Percentiles rank a stretch among this genome's conserved stretches.
phyloP scores from a whole-genome alignment of 2,888 invertebrate genomes.

The Agrochola macilenta region DNA sequence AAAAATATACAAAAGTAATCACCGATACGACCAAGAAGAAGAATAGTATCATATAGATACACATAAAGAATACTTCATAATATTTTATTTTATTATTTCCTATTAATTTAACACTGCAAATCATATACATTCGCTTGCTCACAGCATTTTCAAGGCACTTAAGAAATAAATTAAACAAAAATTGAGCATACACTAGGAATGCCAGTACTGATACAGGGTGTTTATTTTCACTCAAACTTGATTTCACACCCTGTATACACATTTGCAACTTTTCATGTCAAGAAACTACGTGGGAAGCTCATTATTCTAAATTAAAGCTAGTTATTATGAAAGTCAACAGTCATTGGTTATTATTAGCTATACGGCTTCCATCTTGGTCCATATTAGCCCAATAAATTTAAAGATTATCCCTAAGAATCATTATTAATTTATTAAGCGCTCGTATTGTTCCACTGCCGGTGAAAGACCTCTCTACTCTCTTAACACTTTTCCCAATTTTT shows the following conservation, averaged over 20 bases:
- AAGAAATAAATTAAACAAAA: slow-evolving; percentile 14
- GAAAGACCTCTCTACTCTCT: no score
- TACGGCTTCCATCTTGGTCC: background rate
- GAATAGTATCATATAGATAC: no score
- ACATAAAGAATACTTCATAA: background rate
- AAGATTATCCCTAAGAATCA: background rate
- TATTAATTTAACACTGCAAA: background rate
- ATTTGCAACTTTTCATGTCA: slow-evolving; percentile 37
- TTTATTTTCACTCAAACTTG: slow-evolving; percentile 4
- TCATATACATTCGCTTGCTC: background rate
- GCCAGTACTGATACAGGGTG: background rate
- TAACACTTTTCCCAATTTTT: no score
- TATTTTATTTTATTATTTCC: background rate
- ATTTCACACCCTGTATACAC: background rate
- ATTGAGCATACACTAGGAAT: slow-evolving; percentile 28
- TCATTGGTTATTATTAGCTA: slow-evolving; percentile 21
- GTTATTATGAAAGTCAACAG: slow-evolving; percentile 40
- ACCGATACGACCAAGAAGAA: background rate
- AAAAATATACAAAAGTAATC: background rate
- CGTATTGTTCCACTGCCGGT: background rate
- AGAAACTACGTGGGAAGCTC: slow-evolving; percentile 42
- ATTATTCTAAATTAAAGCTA: slow-evolving; percentile 44
- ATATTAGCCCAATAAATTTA: background rate
- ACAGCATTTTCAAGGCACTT: slow-evolving; percentile 55
- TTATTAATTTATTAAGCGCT: background rate